phyloP scores from a whole-genome alignment of 2,113 vertebrate species.

The Argyrosomus japonicus region DNA sequence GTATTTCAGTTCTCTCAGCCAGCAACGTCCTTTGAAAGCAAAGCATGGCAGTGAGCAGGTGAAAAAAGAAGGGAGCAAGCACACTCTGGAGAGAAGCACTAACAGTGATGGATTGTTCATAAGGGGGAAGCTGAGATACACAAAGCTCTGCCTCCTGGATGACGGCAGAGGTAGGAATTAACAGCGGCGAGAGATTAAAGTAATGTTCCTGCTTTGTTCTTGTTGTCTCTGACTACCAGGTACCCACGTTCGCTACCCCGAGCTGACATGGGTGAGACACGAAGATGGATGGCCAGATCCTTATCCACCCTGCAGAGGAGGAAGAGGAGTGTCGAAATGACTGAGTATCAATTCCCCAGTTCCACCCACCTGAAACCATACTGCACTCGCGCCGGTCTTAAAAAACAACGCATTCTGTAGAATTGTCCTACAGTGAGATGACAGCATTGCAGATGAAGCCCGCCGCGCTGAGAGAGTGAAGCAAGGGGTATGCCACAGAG shows the following conservation, averaged over 20 bases:
- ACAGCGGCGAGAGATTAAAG: conserved; percentile 75
- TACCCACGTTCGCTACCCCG: conserved; percentile 60
- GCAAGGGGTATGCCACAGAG: conserved; percentile 27
- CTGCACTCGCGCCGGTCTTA: conserved; percentile 28
- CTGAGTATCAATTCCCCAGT: conserved; percentile 79
- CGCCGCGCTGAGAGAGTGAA: conserved; percentile 18
- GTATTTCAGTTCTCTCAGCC: conserved; percentile 36
- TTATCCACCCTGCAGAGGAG: conserved; percentile 76
- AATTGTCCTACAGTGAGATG: conserved; percentile 56
- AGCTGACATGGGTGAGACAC: conserved; percentile 69
- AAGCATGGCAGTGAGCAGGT: conserved; percentile 51
- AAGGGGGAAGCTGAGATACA: conserved; percentile 72
- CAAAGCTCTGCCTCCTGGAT: conserved; percentile 71
- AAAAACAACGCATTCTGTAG: conserved; percentile 58
- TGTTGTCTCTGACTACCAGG: conserved; percentile 71
- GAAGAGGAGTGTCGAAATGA: conserved; percentile 77
- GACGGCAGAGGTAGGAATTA: conserved; percentile 72
- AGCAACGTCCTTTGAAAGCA: conserved; percentile 52
- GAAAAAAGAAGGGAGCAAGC: conserved; percentile 53
- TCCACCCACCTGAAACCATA: conserved; percentile 75
- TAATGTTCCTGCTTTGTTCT: conserved; percentile 78
- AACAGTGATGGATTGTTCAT: conserved; percentile 82
- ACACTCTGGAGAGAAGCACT: conserved; percentile 69
- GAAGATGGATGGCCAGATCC: conserved; percentile 79
- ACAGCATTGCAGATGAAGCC: conserved; percentile 74